Percentiles rank a stretch among this genome's conserved stretches.
These are phyloP conservation scores for Orgyia antiqua DNA, from an alignment of 2,888 invertebrate genomes.

Conservation along the genomic window DNA sequence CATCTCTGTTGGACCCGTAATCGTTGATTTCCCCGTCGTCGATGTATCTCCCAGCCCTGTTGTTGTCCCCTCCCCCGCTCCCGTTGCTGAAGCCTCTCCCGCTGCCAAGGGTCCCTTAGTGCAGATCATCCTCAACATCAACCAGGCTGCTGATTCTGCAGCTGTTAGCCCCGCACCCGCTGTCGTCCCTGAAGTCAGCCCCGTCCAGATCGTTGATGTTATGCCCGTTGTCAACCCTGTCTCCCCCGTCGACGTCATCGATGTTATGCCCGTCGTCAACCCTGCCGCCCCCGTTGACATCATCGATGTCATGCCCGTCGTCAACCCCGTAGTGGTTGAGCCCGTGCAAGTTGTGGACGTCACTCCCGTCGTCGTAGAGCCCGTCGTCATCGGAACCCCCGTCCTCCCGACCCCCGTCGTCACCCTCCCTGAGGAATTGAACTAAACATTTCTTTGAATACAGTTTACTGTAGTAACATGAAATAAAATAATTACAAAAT, in stretches of 20 bases:
- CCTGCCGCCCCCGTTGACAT: conserved; percentile 29
- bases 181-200: background rate
- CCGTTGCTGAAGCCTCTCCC: conserved; percentile 15
- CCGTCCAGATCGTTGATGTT: conserved; percentile 3
- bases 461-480: no score
- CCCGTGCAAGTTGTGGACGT: conserved; percentile 10
- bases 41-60: conserved; percentile 6
- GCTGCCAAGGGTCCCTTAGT: conserved; percentile 26
- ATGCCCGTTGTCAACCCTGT: conserved; percentile 10
- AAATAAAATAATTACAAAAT: background rate
- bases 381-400: conserved; percentile 11
- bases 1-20: conserved; percentile 6
- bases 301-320: conserved; percentile 22
- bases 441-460: conserved; percentile 6
- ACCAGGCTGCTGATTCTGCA: conserved; percentile 14
- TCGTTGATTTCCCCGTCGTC: conserved; percentile 10
- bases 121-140: conserved; percentile 34
- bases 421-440: conserved; percentile 7
- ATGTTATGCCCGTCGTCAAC: conserved; percentile 4
- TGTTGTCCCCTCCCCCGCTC: background rate
- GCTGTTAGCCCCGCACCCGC: conserved; percentile 10
- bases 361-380: conserved; percentile 11
- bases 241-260: conserved; percentile 7
- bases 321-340: conserved; percentile 6
- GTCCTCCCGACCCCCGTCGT: conserved; percentile 3